These are phyloP conservation scores for Yasuhikotakia modesta DNA, from an alignment of 2,797 vertebrate genomes.

Conservation along the genomic window DNA sequence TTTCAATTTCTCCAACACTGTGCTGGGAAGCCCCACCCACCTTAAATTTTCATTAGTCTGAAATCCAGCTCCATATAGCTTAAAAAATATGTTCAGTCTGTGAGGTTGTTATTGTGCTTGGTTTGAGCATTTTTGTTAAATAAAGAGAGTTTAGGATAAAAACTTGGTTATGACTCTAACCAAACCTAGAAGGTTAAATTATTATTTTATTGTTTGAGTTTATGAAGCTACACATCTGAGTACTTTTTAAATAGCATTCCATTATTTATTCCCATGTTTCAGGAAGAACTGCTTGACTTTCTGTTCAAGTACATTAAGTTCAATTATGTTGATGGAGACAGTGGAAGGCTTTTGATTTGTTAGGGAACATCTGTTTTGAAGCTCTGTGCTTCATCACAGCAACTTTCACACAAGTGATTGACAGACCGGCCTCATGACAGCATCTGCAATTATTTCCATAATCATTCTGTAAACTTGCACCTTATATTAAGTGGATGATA, in stretches of 20 bases:
- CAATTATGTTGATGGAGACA: background rate
- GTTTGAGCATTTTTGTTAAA: background rate
- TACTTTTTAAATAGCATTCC: background rate
- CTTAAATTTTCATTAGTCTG: background rate
- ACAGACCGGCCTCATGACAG: conserved; percentile 5
- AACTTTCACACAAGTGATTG: conserved; percentile 36
- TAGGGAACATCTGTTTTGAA: background rate
- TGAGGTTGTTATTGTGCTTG: background rate
- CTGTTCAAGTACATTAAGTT: background rate
- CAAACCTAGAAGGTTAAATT: too few species aligned
- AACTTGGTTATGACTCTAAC: background rate
- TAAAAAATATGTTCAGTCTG: background rate
- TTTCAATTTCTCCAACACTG: background rate
- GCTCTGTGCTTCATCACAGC: background rate
- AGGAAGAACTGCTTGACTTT: background rate
- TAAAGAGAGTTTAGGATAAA: background rate
- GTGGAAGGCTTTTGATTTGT: background rate
- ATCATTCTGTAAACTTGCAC: conserved; percentile 30
- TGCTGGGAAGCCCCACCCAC: background rate
- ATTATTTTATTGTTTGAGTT: too few species aligned
- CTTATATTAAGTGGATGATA: conserved; percentile 40
- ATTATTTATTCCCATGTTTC: background rate
- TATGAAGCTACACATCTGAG: background rate
- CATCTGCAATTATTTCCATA: conserved; percentile 39
- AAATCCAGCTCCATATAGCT: too few species aligned